Evolutionary conservation across 2,888 invertebrate species (phyloP).

Genomic region (Erannis defoliaria): DNA sequence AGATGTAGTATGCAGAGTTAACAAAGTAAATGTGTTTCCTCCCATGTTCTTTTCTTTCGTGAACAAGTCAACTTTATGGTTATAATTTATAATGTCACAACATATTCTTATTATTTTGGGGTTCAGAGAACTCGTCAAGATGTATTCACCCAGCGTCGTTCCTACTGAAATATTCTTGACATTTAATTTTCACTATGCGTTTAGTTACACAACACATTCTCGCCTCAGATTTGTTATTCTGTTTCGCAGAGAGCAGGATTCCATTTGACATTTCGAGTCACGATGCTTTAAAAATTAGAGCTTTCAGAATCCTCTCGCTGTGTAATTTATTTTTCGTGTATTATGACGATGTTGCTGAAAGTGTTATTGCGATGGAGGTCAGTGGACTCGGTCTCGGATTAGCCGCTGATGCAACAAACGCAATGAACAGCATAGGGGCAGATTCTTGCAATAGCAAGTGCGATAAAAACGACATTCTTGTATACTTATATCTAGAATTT

Average conservation of each 20-base stretch:
- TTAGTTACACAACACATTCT: constrained; percentile 16
- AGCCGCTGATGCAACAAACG: constrained; percentile 46
- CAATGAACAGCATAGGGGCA: constrained; percentile 33
- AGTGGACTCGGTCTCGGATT: constrained; percentile 33
- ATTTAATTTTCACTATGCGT: constrained; percentile 17
- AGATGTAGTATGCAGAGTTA: too few species aligned
- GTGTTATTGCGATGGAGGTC: constrained; percentile 30
- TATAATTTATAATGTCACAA: neutral
- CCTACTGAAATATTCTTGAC: constrained; percentile 22
- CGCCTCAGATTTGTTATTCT: constrained; percentile 23
- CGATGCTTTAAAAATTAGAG: constrained; percentile 35
- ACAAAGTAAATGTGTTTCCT: too few species aligned
- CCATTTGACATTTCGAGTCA: constrained; percentile 37
- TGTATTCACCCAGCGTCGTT: constrained; percentile 5
- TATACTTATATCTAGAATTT: too few species aligned
- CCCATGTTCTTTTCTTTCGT: too few species aligned
- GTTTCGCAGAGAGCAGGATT: constrained; percentile 20
- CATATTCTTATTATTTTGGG: neutral
- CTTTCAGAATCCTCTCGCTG: constrained; percentile 33
- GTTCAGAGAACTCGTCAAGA: constrained; percentile 10
- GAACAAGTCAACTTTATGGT: neutral
- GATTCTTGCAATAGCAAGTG: constrained; percentile 9
- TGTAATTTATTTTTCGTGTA: constrained; percentile 41
- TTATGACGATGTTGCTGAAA: constrained; percentile 34
- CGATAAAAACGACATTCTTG: constrained; percentile 11